A percentile compares a stretch with the other conserved stretches of the same genome.
Conservation (phyloP, 2,888 invertebrate genomes). For the Pandemis cinnamomeana region DNA sequence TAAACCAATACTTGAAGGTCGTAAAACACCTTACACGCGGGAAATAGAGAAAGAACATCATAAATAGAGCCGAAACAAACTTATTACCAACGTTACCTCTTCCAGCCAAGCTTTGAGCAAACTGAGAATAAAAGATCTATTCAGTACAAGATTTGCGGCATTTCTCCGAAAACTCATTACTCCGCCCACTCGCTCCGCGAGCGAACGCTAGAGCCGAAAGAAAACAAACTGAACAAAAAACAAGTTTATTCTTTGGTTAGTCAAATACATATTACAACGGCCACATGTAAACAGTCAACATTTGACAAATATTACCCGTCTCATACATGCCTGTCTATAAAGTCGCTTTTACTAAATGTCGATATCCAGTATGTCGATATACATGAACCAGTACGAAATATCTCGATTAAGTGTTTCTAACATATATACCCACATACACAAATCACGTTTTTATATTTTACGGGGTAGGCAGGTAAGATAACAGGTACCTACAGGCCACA, state of each 20-base stretch:
- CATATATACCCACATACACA: no score
- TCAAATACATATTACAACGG: neutral
- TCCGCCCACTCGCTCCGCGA: slow-evolving; percentile 5
- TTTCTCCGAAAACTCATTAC: slow-evolving; percentile 12
- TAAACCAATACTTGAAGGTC: neutral
- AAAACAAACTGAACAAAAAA: neutral
- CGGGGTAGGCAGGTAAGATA: no score
- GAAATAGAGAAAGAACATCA: neutral
- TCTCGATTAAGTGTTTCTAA: no score
- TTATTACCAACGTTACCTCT: neutral
- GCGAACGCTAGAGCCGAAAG: neutral
- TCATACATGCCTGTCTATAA: no score
- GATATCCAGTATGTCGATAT: no score
- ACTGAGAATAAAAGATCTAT: slow-evolving; percentile 1
- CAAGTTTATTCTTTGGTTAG: neutral
- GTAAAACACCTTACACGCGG: neutral
- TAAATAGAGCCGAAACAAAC: neutral
- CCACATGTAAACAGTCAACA: neutral
- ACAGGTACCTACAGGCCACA: no score
- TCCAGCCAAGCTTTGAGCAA: neutral
- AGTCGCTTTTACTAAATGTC: no score
- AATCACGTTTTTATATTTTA: no score
- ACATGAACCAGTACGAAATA: no score
- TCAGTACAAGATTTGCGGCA: slow-evolving; percentile 6
- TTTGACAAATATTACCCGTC: neutral